phyloP scores from a whole-genome alignment of 2,888 invertebrate species.

The Phyllotreta striolata region DNA sequence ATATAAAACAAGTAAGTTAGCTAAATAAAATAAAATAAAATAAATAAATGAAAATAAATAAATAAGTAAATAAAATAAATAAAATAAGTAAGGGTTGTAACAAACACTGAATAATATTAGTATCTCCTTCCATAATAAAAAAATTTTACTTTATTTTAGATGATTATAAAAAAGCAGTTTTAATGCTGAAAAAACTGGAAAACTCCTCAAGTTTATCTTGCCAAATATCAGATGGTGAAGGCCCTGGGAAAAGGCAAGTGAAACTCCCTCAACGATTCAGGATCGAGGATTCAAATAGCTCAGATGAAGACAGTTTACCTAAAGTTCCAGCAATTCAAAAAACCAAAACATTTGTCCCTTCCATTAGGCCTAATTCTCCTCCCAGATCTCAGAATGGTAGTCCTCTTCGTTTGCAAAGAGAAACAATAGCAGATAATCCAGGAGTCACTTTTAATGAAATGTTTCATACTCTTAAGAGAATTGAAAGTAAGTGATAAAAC shows the following conservation, averaged over 20 bases:
- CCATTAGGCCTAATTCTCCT: neutral
- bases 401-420: neutral
- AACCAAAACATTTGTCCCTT: neutral
- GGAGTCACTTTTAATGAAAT: neutral
- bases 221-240: neutral
- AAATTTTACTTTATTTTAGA: slow-evolving; percentile 1
- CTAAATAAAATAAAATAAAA: no score
- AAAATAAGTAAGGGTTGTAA: no score
- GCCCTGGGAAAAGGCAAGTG: neutral
- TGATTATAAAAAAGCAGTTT: neutral
- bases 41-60: no score
- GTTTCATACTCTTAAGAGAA: no score
- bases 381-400: neutral
- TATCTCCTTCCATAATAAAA: no score
- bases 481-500: no score
- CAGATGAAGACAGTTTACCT: neutral
- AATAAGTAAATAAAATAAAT: no score
- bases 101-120: no score
- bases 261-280: neutral
- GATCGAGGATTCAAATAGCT: neutral
- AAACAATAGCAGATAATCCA: no score
- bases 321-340: neutral
- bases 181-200: slow-evolving; percentile 3
- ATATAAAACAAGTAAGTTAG: no score
- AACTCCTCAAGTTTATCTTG: neutral